Conservation (phyloP, 1,140 invertebrate species). For the Aradophagus sp. region DNA sequence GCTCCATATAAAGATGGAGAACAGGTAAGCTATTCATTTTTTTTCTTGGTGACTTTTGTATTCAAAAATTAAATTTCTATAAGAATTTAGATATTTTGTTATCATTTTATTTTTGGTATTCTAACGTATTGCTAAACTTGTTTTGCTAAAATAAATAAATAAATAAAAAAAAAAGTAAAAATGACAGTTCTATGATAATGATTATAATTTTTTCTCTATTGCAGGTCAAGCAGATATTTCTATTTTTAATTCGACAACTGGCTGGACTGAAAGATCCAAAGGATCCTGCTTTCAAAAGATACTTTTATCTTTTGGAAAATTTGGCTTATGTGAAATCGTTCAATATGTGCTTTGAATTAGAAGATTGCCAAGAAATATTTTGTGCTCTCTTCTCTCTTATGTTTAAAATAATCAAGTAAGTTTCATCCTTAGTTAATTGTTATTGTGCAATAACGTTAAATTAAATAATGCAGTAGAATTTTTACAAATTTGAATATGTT, state of each 20-base stretch:
- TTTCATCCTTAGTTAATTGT: conserved; percentile 28
- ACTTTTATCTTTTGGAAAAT: conserved; percentile 97
- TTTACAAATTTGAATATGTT: too few relatives aligned
- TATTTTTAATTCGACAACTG: conserved; percentile 96
- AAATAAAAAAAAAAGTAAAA: too few relatives aligned
- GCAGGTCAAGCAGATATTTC: conserved; percentile 88
- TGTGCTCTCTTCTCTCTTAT: conserved; percentile 95
- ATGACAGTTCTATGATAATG: too few relatives aligned
- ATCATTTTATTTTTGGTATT: too few relatives aligned
- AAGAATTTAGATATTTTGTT: too few relatives aligned
- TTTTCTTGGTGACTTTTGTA: too few relatives aligned
- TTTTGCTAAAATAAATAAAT: too few relatives aligned
- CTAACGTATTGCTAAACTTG: too few relatives aligned
- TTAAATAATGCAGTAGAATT: too few relatives aligned
- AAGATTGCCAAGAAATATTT: conserved; percentile 98
- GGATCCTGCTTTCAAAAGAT: conserved; percentile 97
- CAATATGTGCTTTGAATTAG: conserved; percentile 98
- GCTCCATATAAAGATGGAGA: conserved; percentile 97
- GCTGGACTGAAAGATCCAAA: conserved; percentile 96
- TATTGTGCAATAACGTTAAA: too few relatives aligned
- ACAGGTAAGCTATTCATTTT: conserved; percentile 78
- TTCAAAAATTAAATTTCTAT: too few relatives aligned
- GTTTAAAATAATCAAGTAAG: conserved; percentile 96
- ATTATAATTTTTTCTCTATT: conserved; percentile 13
- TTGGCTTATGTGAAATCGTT: conserved; percentile 98